A percentile compares a stretch with the other conserved stretches of the same genome.
These are phyloP conservation scores for Mya arenaria DNA, from an alignment of 1,140 invertebrate species.

Conservation along the genomic window DNA sequence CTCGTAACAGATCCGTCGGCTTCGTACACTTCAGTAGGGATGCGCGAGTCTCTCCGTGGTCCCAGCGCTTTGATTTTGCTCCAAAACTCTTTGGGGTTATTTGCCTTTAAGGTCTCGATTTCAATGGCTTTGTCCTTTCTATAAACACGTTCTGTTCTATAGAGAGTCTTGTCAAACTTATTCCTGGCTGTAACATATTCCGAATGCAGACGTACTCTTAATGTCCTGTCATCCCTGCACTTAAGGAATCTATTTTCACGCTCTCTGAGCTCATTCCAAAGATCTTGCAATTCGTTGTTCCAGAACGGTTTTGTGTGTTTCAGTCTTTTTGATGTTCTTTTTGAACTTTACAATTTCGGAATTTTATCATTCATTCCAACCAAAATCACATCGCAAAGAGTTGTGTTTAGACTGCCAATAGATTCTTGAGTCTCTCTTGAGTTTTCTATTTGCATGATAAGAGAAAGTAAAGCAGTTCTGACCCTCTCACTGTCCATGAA, in stretches of 20 bases:
- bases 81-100: slow-evolving; percentile 55
- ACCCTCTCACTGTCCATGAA: slow-evolving; percentile 9
- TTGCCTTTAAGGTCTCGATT: slow-evolving; percentile 7
- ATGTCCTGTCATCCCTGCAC: neutral
- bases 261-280: slow-evolving; percentile 33
- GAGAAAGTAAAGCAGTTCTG: neutral
- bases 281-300: slow-evolving; percentile 31
- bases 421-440: slow-evolving; percentile 32
- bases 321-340: neutral
- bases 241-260: slow-evolving; percentile 20
- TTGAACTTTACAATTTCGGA: neutral
- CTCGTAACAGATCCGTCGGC: neutral
- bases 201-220: neutral
- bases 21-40: neutral
- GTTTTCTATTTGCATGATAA: slow-evolving; percentile 26
- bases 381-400: slow-evolving; percentile 24
- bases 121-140: neutral
- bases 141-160: slow-evolving; percentile 31
- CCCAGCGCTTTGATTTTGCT: slow-evolving; percentile 37
- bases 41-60: neutral
- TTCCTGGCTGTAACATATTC: slow-evolving; percentile 16
- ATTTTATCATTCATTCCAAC: slow-evolving; percentile 37
- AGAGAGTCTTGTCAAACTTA: slow-evolving; percentile 30
- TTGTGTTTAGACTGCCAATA: slow-evolving; percentile 40
- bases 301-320: slow-evolving; percentile 46